Conservation (phyloP, 1,140 invertebrate species). For the Triops longicaudatus region DNA sequence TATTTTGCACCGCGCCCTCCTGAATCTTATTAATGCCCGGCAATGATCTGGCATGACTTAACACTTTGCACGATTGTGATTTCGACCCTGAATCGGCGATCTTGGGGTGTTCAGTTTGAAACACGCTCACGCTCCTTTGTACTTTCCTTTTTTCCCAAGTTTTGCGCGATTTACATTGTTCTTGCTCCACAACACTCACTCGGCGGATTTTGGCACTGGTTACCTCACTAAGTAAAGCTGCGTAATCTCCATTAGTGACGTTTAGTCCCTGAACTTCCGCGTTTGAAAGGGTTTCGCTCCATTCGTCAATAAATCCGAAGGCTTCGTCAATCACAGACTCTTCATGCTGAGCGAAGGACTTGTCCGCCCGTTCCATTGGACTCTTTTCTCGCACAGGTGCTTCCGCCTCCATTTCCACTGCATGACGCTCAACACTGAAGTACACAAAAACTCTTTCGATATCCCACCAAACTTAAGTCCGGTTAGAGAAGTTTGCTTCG, state of each 20-base stretch:
- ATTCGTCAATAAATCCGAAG: background rate
- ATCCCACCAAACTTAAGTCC: background rate
- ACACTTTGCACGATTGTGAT: constrained; percentile 1
- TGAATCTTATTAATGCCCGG: background rate
- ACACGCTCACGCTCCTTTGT: constrained; percentile 10
- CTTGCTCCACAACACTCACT: background rate
- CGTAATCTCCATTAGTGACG: background rate
- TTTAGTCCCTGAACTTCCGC: background rate
- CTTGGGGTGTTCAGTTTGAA: background rate
- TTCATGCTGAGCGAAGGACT: background rate
- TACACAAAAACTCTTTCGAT: background rate
- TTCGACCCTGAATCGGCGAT: background rate
- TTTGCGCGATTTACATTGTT: background rate
- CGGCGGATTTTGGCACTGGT: background rate
- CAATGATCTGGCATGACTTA: constrained; percentile 3
- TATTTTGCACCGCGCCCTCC: constrained; percentile 8
- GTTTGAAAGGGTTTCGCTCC: background rate
- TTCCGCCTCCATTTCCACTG: constrained; percentile 14
- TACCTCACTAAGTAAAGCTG: background rate
- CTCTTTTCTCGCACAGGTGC: background rate
- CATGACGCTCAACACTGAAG: background rate
- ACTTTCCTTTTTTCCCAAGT: background rate
- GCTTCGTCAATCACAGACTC: background rate
- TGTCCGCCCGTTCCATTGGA: background rate
- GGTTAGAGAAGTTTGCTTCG: background rate